Base-by-base conservation (phyloP, 2,113 vertebrate species). In the Cochlearius cochlearius region DNA sequence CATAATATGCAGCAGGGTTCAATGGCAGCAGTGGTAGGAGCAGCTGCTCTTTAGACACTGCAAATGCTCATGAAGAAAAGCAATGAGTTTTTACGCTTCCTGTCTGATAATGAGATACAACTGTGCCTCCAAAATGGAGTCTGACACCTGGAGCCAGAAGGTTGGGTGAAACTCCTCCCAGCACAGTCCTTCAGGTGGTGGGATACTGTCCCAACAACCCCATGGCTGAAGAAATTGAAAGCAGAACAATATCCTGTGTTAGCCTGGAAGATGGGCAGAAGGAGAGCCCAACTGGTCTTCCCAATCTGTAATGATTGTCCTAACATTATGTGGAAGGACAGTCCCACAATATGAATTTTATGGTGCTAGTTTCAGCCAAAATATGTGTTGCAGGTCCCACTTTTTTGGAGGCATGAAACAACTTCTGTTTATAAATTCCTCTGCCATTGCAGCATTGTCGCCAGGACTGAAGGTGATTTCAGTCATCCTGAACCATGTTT, bases 91-190 rank as follows among this genome's bases (percentile, higher is more conserved):
- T 76, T 25, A 21, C 27, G 12, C 23, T 71, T 66, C n/a, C 64
- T 55, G 16, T 14, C 64, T 72, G 52, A 34, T 43, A 34, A 60
- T 13, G 47, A 82, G 50, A 13, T 26, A 36, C 29, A 59, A 53
- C 19, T 47, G n/a, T 0, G 0, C 8, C 69, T 69, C 81, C 0
- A 0, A 76, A 90, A 76, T 32, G 29, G 34, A 81, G n/a, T 25
- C 34, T 76, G 63, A 21, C 15, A 15, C 43, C 17, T 63, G 5
- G 27, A 86, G 34, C 27, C 50, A n/a, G 26, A 49, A 12, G 14
- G 1, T 26, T 0, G 1, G 38, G 64, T 55, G 32, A 53, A 86
- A 55, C 52, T 53, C 50, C 27, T 72, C 26, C 39, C 32, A 72
- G 47, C 0, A 1, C 18, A 55, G n/a, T 38, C n/a, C 38, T 66